Conservation (phyloP, 2,888 invertebrate species). For the Stenichneumon culpator region DNA sequence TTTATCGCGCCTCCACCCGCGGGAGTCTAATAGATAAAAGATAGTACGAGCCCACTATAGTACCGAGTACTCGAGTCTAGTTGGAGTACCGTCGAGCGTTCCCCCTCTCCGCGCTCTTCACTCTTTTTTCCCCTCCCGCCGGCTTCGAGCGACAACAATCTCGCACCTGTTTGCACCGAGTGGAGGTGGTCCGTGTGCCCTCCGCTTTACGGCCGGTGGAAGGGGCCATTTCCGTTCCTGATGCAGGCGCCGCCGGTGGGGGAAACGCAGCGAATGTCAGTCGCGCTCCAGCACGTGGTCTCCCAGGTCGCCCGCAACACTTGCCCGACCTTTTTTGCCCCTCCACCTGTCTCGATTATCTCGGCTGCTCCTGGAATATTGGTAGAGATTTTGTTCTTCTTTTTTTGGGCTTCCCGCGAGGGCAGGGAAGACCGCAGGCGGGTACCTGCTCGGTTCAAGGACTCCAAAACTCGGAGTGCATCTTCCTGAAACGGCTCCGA, state of each 20-base stretch:
- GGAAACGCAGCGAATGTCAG: conserved; percentile 57
- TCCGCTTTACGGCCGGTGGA: conserved; percentile 44
- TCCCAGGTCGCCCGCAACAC: conserved; percentile 36
- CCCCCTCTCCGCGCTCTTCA: conserved; percentile 13
- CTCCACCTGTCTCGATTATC: background rate
- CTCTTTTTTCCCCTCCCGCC: conserved; percentile 13
- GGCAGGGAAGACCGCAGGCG: conserved; percentile 37
- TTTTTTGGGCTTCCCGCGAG: background rate
- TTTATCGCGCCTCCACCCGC: conserved; percentile 67
- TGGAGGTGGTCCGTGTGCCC: conserved; percentile 50
- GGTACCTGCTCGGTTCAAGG: conserved; percentile 28
- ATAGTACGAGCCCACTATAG: background rate
- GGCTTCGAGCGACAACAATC: conserved; percentile 56
- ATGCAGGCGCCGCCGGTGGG: conserved; percentile 51
- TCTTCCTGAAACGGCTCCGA: background rate
- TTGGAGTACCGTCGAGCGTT: conserved; percentile 16
- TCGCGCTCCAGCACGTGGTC: conserved; percentile 67
- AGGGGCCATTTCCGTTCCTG: conserved; percentile 56
- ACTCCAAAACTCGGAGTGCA: conserved; percentile 3
- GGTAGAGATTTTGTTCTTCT: too few species aligned
- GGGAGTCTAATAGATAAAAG: conserved; percentile 45
- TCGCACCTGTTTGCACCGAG: conserved; percentile 75
- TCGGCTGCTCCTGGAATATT: background rate
- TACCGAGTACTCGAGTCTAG: background rate
- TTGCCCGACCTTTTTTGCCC: conserved; percentile 17